Evolutionary conservation across 92 coral and sea anemone genomes (phyloP), one percentile per base, ranked within the genome.

Genomic region (Muricea muricata): DNA sequence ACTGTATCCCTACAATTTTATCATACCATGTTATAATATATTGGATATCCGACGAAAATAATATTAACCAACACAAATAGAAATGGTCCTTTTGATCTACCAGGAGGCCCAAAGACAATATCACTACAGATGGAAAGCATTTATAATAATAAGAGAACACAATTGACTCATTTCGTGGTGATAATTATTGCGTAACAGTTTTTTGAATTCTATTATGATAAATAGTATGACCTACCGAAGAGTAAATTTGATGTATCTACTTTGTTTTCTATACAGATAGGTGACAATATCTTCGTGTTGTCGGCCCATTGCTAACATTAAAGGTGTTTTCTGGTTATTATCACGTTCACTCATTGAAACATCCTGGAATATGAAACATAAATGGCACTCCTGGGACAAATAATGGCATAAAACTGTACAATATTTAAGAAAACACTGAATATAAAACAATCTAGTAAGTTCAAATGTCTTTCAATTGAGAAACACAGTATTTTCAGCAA

Each of bases 21-120:
- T 55, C 99, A 90, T 89, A 96, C 99, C 87, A 87, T 90, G 61
- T 80, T 86, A 81, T 92, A 90, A 65, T 96, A 96, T 23, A 93
- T 83, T 23, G 99, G 99, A 85, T 96, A 96, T 39, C 99, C 99
- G 94, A 97, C 89, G 8, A 92, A 86, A 70, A 96, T 87, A 73
- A 96, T 86, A 55, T 92, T 96, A 56, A 90, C 91, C 15, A 96
- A 80, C 52, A 84, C 88, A 56, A 96, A 96, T 80, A 96, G 74
- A 70, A 96, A 63, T 18, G 94, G 86, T 69, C 84, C 91, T 41
- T 91, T 94, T 42, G 99, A 96, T 35, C 97, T 89, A 3, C 99
- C 99, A 50, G 99, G 99, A 11, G 99, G 99, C 11, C 99, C 99
- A 89, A 96, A 96, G 32, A 96, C 91, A 46, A 96, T 83, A 75